These are phyloP conservation scores for Nestor notabilis DNA, from an alignment of 2,113 vertebrate species.

Conservation along the genomic window DNA sequence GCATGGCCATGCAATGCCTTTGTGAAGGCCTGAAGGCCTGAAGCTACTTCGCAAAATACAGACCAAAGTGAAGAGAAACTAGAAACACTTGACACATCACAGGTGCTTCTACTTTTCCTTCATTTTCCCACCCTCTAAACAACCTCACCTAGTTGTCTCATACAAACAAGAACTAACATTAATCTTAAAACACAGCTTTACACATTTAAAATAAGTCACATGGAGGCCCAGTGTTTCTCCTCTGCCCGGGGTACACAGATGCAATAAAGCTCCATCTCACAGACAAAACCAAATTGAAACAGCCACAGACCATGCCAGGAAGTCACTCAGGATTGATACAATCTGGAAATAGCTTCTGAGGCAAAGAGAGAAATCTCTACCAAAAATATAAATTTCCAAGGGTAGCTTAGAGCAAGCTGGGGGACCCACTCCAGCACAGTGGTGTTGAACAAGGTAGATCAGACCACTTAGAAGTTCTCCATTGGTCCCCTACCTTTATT, in stretches of 20 bases:
- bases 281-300: not conserved
- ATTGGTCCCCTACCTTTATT: not conserved
- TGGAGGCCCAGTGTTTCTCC: accelerated
- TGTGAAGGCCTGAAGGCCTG: not conserved
- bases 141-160: not conserved
- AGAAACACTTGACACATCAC: not conserved
- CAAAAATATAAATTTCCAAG: not conserved
- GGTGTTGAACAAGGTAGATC: not conserved
- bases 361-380: not conserved
- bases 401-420: not conserved
- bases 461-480: not conserved
- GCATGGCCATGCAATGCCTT: accelerated
- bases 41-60: not conserved
- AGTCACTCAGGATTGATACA: not conserved
- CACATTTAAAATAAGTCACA: not conserved
- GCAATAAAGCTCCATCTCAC: not conserved
- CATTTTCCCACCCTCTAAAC: not conserved
- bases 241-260: accelerated
- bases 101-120: not conserved
- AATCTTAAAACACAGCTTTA: not conserved
- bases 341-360: not conserved
- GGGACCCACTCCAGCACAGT: not conserved
- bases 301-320: accelerated
- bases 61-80: not conserved
- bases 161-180: accelerated